Conservation (phyloP, 2,113 vertebrate species). For the Varanus komodoensis region DNA sequence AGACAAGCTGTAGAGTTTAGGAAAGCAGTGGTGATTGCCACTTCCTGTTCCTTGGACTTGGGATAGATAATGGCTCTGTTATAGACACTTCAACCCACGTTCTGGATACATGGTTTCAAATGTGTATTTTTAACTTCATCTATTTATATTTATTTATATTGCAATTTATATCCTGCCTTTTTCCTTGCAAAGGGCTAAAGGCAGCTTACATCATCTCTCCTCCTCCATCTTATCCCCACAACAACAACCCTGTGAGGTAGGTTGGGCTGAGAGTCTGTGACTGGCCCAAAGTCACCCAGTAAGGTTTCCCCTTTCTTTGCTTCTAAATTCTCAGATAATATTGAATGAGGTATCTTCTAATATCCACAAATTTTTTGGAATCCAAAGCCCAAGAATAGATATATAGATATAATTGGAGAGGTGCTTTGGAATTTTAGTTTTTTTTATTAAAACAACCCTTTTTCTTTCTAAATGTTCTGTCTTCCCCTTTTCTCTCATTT, state of each 20-base stretch:
- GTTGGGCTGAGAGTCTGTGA: no score
- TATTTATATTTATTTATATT: no score
- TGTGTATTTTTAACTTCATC: neutral
- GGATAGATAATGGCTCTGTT: neutral
- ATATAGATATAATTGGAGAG: neutral
- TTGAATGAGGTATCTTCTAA: neutral
- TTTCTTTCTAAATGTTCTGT: neutral
- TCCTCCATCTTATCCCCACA: no score
- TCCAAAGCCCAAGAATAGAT: neutral
- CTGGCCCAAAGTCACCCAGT: no score
- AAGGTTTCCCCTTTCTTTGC: neutral
- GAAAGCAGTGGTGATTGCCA: neutral
- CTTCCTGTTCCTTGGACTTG: constrained; percentile 6
- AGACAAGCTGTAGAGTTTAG: constrained; percentile 18
- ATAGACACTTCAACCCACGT: neutral
- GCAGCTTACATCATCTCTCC: no score
- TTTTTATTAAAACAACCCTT: neutral
- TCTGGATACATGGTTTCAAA: neutral
- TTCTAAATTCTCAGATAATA: neutral
- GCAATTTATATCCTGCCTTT: no score
- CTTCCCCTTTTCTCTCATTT: neutral
- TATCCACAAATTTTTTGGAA: neutral
- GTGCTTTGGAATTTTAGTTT: neutral
- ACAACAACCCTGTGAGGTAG: no score
- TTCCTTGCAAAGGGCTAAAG: no score